A percentile compares a stretch with the other conserved stretches of the same genome.
Evolutionary conservation across 1,140 invertebrate species (phyloP).

Genomic region (Orussus abietinus): DNA sequence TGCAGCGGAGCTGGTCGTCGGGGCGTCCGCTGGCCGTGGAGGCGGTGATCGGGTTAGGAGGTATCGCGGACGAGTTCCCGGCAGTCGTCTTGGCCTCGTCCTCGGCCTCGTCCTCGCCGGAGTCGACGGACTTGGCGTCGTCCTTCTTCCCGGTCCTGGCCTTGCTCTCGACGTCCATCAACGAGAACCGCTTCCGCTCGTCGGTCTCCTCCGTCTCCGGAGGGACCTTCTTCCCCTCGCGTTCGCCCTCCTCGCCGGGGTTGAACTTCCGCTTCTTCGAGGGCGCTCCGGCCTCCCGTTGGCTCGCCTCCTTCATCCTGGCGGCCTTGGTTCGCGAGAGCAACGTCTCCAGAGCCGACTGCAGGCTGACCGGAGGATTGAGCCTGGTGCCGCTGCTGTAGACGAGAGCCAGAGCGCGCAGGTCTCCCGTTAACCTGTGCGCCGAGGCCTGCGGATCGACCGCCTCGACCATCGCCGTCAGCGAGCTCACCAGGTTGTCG

Average conservation of each 20-base stretch:
- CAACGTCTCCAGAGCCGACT: slow-evolving; percentile 37
- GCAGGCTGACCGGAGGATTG: slow-evolving; percentile 38
- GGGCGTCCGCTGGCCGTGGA: slow-evolving; percentile 28
- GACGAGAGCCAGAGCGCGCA: slow-evolving; percentile 56
- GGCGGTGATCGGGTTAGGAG: slow-evolving; percentile 22
- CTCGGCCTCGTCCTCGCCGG: slow-evolving; percentile 12
- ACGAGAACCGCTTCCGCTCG: slow-evolving; percentile 18
- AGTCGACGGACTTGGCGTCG: slow-evolving; percentile 5
- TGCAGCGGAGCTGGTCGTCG: slow-evolving; percentile 37
- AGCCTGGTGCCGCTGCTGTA: slow-evolving; percentile 50
- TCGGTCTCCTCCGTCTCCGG: slow-evolving; percentile 19
- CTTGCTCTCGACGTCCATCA: slow-evolving; percentile 21
- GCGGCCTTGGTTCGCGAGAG: slow-evolving; percentile 34
- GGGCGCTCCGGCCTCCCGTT: slow-evolving; percentile 38
- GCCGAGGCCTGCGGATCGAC: slow-evolving; percentile 52
- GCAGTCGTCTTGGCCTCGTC: slow-evolving; percentile 10
- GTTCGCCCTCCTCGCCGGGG: slow-evolving; percentile 24
- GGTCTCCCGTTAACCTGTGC: slow-evolving; percentile 55
- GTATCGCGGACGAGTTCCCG: slow-evolving; percentile 10
- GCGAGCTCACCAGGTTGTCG: slow-evolving; percentile 55
- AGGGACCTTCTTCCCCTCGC: slow-evolving; percentile 16
- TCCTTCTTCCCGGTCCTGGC: slow-evolving; percentile 22
- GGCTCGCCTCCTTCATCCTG: slow-evolving; percentile 34
- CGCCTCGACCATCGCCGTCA: slow-evolving; percentile 53
- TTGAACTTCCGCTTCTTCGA: slow-evolving; percentile 48